Conservation (phyloP, 2,113 vertebrate species). For the Spermophilus dauricus region DNA sequence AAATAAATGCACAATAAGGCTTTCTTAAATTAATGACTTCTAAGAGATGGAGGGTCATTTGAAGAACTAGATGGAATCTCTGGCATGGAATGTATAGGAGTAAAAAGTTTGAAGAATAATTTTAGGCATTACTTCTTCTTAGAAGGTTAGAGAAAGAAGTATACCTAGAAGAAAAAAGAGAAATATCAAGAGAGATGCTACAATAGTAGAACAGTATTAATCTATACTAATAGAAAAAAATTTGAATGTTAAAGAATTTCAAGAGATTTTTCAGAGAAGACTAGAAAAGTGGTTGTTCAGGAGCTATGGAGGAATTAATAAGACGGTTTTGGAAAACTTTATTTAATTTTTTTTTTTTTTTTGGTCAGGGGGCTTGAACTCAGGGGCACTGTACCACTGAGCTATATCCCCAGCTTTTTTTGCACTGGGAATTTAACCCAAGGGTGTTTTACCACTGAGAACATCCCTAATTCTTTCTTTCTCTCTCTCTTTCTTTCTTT, state of each 20-base stretch:
- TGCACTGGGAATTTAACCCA: no score
- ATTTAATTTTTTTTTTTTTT: no score
- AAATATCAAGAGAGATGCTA: background rate
- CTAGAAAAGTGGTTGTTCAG: background rate
- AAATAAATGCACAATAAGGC: background rate
- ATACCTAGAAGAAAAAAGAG: background rate
- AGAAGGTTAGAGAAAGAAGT: background rate
- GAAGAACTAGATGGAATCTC: background rate
- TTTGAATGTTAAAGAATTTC: background rate
- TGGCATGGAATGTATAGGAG: background rate
- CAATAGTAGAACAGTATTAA: background rate
- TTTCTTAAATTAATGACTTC: background rate
- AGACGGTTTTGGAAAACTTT: background rate
- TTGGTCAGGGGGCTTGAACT: no score
- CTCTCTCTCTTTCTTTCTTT: accelerated
- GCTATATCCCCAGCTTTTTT: no score
- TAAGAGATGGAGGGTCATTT: background rate
- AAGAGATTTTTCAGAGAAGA: background rate
- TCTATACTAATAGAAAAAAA: background rate
- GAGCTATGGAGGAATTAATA: background rate
- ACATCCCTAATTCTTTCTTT: no score
- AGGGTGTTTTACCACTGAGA: no score
- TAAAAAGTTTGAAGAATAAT: background rate
- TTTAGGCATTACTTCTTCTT: background rate
- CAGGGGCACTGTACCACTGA: no score